Conservation (phyloP, 2,888 invertebrate genomes). For the Bruchidius siliquastri region DNA sequence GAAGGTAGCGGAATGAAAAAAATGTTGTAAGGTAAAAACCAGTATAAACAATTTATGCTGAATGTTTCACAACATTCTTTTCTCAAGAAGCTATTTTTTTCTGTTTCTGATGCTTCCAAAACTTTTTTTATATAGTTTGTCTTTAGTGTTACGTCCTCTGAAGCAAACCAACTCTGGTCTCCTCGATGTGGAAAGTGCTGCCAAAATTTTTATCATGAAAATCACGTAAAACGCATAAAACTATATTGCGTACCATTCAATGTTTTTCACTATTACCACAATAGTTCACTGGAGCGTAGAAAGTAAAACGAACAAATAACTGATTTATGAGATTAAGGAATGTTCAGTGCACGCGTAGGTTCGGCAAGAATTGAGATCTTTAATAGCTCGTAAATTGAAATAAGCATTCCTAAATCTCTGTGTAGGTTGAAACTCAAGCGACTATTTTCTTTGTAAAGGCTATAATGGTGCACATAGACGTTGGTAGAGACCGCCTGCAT, state of each 20-base stretch:
- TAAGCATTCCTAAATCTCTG: not conserved
- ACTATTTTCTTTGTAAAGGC: not conserved
- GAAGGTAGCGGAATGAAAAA: no score
- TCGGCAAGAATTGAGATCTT: not conserved
- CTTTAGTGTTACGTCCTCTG: no score
- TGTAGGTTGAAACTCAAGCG: not conserved
- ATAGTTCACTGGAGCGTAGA: not conserved
- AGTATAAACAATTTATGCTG: no score
- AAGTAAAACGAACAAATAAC: not conserved
- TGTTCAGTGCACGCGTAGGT: not conserved
- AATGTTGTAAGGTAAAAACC: no score
- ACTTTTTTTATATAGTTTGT: no score
- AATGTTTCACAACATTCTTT: no score
- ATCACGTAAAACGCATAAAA: not conserved
- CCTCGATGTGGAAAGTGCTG: no score
- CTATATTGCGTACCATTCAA: not conserved
- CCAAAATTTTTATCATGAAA: no score
- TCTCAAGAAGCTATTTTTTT: no score
- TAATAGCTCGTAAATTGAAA: not conserved
- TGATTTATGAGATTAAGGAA: not conserved
- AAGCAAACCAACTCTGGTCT: no score
- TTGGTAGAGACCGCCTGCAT: not conserved
- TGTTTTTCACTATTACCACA: not conserved
- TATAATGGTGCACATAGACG: not conserved
- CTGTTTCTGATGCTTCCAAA: no score